Conservation (phyloP, 1,140 invertebrate genomes). For the Anastatus disparis region DNA sequence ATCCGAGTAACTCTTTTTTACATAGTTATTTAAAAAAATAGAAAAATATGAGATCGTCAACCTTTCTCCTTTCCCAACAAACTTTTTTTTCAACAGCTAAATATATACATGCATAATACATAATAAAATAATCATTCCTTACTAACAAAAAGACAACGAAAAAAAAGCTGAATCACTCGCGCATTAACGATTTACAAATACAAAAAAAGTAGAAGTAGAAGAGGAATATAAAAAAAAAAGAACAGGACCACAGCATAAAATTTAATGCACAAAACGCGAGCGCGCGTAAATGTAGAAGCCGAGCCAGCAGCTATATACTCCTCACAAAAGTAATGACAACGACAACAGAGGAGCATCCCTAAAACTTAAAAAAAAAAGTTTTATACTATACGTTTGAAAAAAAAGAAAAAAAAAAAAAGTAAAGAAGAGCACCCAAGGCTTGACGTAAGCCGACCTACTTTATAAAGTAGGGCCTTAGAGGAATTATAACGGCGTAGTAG, state of each 20-base stretch:
- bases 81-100: too few relatives aligned
- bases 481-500: slow-evolving; percentile 56
- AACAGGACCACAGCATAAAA: slow-evolving; percentile 24
- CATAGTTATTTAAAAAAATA: too few relatives aligned
- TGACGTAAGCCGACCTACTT: slow-evolving; percentile 54
- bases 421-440: slow-evolving; percentile 11
- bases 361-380: slow-evolving; percentile 29
- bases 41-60: neutral
- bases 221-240: neutral
- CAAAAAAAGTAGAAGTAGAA: too few relatives aligned
- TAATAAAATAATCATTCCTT: too few relatives aligned
- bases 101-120: too few relatives aligned
- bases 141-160: too few relatives aligned
- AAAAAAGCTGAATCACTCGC: too few relatives aligned
- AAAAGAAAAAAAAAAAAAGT: slow-evolving; percentile 24
- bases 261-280: slow-evolving; percentile 20
- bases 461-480: slow-evolving; percentile 58
- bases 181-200: too few relatives aligned
- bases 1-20: too few relatives aligned
- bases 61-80: too few relatives aligned
- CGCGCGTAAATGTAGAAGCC: neutral
- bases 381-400: neutral
- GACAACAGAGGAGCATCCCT: slow-evolving; percentile 36
- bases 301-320: neutral
- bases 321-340: slow-evolving; percentile 37